A percentile compares a stretch with the other conserved stretches of the same genome.
phyloP scores from a whole-genome alignment of 2,888 invertebrate genomes.

The Galerucella pusilla region DNA sequence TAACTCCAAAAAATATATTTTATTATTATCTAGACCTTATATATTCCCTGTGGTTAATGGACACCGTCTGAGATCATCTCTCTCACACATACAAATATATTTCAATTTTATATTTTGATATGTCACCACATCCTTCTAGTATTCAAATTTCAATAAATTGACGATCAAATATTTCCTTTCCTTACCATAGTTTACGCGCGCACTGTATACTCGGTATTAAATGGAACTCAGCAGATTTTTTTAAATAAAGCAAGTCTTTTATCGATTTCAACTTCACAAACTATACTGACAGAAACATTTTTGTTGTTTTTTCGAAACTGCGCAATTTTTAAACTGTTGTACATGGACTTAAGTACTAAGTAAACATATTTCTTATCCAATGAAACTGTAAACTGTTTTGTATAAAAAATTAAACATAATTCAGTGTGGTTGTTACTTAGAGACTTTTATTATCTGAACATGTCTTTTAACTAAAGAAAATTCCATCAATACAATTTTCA shows the following conservation, averaged over 20 bases:
- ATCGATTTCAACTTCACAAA: background rate
- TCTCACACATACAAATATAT: no score
- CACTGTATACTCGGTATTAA: background rate
- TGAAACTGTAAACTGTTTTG: slow-evolving; percentile 8
- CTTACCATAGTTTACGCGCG: no score
- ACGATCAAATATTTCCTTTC: no score
- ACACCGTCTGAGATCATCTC: no score
- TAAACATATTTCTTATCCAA: slow-evolving; percentile 35
- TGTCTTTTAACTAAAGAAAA: background rate
- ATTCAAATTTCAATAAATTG: no score
- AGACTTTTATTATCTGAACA: background rate
- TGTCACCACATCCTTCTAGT: no score
- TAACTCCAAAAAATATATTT: no score
- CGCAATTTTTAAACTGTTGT: background rate
- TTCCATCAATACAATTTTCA: background rate
- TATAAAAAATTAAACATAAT: background rate
- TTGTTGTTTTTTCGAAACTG: background rate
- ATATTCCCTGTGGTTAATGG: no score
- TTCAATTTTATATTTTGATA: no score
- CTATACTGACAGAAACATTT: background rate
- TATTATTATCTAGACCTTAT: no score
- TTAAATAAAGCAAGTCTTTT: background rate
- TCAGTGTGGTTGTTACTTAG: background rate
- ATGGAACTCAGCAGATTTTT: background rate
- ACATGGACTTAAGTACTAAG: background rate